Evolutionary conservation across 2,113 vertebrate species (phyloP), one percentile per base, ranked within the genome.

Genomic region (Carlito syrichta): DNA sequence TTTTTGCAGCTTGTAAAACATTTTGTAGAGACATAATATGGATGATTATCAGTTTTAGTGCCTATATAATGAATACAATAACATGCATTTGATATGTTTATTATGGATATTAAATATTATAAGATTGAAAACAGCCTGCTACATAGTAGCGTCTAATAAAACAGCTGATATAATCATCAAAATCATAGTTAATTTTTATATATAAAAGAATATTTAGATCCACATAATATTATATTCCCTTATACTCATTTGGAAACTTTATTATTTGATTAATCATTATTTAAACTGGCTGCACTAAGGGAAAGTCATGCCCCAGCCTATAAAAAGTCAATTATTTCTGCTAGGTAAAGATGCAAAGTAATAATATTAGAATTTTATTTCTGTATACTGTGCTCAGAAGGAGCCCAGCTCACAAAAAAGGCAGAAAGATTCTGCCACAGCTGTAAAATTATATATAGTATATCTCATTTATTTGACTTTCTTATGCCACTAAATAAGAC

Each of bases 251-350:
- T 69, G 12, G 0, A 71, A 69, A 76, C 4, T 83, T 91, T 12
- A 62, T 54, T 62, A 73, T 86, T 27, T 94, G 12, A 66, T 58
- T 89, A 89, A 50, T 79, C 85, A 69, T 86, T 25, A 63, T 71
- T 86, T 81, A 6, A 52, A 77, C 8, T 71, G 85, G 35, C 40
- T 45, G 25, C n/a, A 71, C 13, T 77, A 43, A 8, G 16, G 50
- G 13, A 77, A 78, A 11, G 0, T 2, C 12, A 63, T 73, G 9
- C 0, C 22, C 3, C 19, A 78, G 11, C 4, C 12, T 52, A 54
- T 38, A 27, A 69, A 8, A 92, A 89, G 6, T 50, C 10, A 50
- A 32, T 86, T 50, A 38, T 68, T 94, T 68, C 12, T 78, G 5
- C 30, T 77, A 73, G 0, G 8, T 11, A 84, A 82, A 90, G 69